Evolutionary conservation across 2,113 vertebrate species (phyloP), one percentile per base, ranked within the genome.

Genomic region (Jaculus jaculus): DNA sequence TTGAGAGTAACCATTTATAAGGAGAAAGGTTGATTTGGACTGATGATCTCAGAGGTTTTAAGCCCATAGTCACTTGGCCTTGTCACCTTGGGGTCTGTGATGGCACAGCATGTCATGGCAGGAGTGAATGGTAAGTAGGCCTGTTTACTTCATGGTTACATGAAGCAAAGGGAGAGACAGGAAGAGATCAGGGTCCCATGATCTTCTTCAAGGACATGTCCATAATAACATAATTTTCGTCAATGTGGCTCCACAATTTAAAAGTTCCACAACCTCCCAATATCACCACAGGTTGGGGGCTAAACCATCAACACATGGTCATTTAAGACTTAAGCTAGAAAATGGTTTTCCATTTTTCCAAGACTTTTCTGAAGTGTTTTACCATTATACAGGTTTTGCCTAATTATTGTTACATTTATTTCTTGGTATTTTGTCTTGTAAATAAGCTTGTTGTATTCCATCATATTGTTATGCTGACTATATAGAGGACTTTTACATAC

Each of bases 361-460:
- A 88, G 51, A 37, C 15, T 89, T 32, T 85, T 91, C 32, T 60
- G 47, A 51, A 63, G 13, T 47, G 18, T 63, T 81, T 47, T 94
- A n/a, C 77, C 63, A 51, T 72, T 37, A 74, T 6, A 23, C 39
- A 63, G 15, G 8, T 39, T 74, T 84, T 80, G 24, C 34, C 34
- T 93, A 85, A 87, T 82, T 72, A 65, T 51, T 83, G 28, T 20
- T 77, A 69, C 11, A 74, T 58, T 71, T 84, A 85, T 84, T 74
- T 81, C n/a, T 69, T 91, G 24, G 17, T 72, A 78, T 77, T 89
- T 92, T 39, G 66, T 42, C 23, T 89, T 51, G 10, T 60, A 85
- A 88, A 66, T 34, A 66, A 61, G 34, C 61, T 72, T 34, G 58
- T 88, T 79, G 54, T 42, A 71, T 37, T 81, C n/a, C 30, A 77